Evolutionary conservation across 1,140 invertebrate genomes (phyloP), one percentile per base, ranked within the genome.

Genomic region (Drosophila albomicans): DNA sequence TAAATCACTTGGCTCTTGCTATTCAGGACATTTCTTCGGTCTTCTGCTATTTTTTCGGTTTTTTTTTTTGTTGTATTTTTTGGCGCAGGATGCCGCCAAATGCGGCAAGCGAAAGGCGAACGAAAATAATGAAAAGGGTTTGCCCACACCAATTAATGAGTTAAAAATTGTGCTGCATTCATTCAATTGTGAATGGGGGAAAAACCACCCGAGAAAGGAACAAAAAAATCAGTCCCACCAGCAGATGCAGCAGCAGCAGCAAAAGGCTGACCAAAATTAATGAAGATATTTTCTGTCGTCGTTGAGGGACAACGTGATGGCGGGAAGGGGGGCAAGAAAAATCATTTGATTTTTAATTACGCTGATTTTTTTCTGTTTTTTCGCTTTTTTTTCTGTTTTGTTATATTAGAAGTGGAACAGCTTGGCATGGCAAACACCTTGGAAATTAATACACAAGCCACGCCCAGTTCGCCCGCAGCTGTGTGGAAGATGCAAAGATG

Each of bases 261-360:
- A 81, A 81, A 88, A 84, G 84, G 72, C 72, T 75, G 72, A 75
- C 78, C 70, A 75, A 91, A 91, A 91, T 91, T 91, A 91, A 91
- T 91, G 88, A 91, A 91, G 88, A 91, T 91, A 88, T 90, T 90
- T 87, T 65, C 82, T 82, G 79, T 87, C 82, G 68, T 66, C 68
- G 65, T 63, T 20, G 61, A 59, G 67, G 58, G 58, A 49, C 32
- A 13, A 3, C 13, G 28, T 3, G n/a, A 8, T 35, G 2, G 10
- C 1, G 30, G 51, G n/a, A 20, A 28, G 51, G 10, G 5, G 5
- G 48, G 38, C 32, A 10, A 7, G 54, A 82, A 82, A 90, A 87
- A 90, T 91, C 89, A 91, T 91, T 91, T 91, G 88, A 91, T 91
- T 91, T 91, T 91, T 91, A 91, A 91, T 91, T 91, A 91, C 89